Conservation (phyloP, 1,140 invertebrate genomes). For the Drosophila subpulchrella region DNA sequence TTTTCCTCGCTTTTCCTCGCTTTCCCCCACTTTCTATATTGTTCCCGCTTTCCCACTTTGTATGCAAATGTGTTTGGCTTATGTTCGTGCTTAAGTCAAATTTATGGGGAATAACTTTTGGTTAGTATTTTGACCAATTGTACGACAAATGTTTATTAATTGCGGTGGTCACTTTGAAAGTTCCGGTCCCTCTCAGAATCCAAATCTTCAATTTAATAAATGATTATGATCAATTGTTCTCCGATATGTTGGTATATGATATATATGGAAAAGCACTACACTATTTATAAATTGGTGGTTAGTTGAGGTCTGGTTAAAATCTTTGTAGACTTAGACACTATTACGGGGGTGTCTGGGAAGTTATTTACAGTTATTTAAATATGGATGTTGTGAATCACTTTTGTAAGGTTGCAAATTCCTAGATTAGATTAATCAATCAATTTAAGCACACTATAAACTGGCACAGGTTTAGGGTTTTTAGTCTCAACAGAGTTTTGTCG, state of each 20-base stretch:
- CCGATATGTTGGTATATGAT: too few species aligned
- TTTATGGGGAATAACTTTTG: constrained; percentile 43
- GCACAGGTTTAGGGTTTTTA: background rate
- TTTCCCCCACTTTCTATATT: background rate
- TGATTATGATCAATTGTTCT: too few species aligned
- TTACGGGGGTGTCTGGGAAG: too few species aligned
- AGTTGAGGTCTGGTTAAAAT: background rate
- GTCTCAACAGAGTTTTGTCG: background rate
- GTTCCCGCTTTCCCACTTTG: constrained; percentile 18
- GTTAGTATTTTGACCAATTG: constrained; percentile 40
- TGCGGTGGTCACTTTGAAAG: constrained; percentile 3
- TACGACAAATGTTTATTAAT: constrained; percentile 49
- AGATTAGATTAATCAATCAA: too few species aligned
- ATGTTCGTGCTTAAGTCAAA: constrained; percentile 44
- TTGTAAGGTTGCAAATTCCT: too few species aligned
- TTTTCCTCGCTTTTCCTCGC: background rate
- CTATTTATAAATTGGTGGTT: too few species aligned
- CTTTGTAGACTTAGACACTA: background rate
- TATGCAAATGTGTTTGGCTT: constrained; percentile 52
- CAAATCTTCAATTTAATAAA: too few species aligned
- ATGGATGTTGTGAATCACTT: too few species aligned
- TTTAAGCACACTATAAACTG: too few species aligned
- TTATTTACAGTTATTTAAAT: too few species aligned
- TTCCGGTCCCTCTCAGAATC: background rate
- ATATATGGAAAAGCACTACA: too few species aligned